Percentiles rank a stretch among this genome's conserved stretches.
Evolutionary conservation across 2,113 vertebrate species (phyloP).

Genomic region (Hippotragus niger): DNA sequence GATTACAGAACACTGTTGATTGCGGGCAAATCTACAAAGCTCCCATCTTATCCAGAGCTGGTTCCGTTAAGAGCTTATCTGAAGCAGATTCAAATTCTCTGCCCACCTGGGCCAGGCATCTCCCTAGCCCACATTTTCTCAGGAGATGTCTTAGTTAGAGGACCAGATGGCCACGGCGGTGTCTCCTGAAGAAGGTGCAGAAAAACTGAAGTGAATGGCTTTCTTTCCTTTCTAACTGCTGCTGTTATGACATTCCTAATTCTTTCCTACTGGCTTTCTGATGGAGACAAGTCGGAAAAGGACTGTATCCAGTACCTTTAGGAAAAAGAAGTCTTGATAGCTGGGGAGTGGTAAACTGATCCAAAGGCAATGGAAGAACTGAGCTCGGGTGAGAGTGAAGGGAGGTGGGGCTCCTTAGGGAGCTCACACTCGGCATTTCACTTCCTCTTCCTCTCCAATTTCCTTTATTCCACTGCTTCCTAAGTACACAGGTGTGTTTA

Average conservation of each 20-base stretch:
- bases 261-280: neutral
- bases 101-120: neutral
- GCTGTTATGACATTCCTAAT: neutral
- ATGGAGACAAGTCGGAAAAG: neutral
- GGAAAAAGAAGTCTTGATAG: neutral
- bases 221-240: neutral
- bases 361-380: neutral
- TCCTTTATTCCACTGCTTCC: neutral
- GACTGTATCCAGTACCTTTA: neutral
- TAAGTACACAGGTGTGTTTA: neutral
- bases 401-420: neutral
- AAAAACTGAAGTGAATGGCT: neutral
- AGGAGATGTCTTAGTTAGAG: neutral
- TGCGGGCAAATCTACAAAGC: conserved; percentile 20
- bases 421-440: neutral
- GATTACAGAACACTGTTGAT: conserved; percentile 35
- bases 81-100: neutral
- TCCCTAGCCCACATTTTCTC: neutral
- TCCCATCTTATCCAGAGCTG: conserved; percentile 10
- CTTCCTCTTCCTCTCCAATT: neutral
- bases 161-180: neutral
- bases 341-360: neutral
- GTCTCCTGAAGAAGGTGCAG: neutral
- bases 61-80: neutral
- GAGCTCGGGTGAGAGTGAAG: neutral